Evolutionary conservation across 2,113 vertebrate species (phyloP).

Genomic region (Archocentrus centrarchus): DNA sequence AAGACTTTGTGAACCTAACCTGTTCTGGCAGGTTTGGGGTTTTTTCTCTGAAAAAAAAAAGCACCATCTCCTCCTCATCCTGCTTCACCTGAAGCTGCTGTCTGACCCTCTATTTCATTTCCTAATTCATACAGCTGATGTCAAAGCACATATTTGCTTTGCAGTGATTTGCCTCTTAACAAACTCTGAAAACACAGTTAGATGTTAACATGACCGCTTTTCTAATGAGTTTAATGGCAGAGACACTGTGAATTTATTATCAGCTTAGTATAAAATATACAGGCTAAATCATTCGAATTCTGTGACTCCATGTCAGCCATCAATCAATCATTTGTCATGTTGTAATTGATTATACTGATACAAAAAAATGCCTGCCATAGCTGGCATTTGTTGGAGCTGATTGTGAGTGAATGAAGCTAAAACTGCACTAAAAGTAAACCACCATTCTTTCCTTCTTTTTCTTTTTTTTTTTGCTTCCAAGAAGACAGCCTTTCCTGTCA

Average conservation of each 20-base stretch:
- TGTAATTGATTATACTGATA: background rate
- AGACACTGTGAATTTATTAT: background rate
- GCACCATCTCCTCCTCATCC: background rate
- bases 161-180: background rate
- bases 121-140: background rate
- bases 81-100: background rate
- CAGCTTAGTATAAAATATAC: background rate
- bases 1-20: background rate
- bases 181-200: background rate
- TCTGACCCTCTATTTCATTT: background rate
- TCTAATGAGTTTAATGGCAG: background rate
- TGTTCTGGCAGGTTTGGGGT: too few species aligned
- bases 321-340: background rate
- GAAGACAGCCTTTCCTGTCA: background rate
- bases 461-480: background rate
- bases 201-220: background rate
- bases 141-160: background rate
- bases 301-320: background rate
- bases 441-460: too few species aligned
- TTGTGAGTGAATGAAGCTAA: background rate
- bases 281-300: too few species aligned
- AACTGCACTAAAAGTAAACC: too few species aligned
- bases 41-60: too few species aligned
- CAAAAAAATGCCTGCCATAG: too few species aligned
- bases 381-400: background rate